These are phyloP conservation scores for Pipistrellus pipistrellus DNA, from an alignment of 2,797 vertebrate genomes.

Conservation along the genomic window DNA sequence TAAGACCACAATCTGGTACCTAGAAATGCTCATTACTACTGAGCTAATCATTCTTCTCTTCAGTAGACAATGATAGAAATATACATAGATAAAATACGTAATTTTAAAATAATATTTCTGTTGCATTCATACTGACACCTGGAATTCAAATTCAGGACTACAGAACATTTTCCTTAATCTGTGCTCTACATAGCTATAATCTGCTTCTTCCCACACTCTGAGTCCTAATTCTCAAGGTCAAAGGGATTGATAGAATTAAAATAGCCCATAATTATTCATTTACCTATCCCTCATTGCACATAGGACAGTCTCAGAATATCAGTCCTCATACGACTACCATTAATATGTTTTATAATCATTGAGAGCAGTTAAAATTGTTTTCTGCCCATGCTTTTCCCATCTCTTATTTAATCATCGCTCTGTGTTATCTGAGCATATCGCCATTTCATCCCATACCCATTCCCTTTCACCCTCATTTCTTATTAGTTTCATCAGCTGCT, in stretches of 20 bases:
- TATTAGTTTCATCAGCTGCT: neutral
- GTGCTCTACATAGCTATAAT: neutral
- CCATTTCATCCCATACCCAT: neutral
- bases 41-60: neutral
- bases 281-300: neutral
- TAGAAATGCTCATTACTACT: neutral
- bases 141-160: neutral
- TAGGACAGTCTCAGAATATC: neutral
- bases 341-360: constrained; percentile 36
- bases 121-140: neutral
- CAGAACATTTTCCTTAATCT: neutral
- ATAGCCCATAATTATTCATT: neutral
- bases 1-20: neutral
- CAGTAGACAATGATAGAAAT: neutral
- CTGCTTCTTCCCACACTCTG: neutral
- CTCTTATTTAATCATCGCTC: neutral
- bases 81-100: neutral
- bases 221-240: constrained; percentile 39
- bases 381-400: neutral
- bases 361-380: neutral
- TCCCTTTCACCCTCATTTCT: neutral
- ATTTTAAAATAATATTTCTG: constrained; percentile 12
- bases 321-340: neutral
- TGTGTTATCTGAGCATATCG: neutral
- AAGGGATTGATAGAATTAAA: constrained; percentile 27